phyloP scores from a whole-genome alignment of 1,140 invertebrate species.

The Neodiprion pinetum region DNA sequence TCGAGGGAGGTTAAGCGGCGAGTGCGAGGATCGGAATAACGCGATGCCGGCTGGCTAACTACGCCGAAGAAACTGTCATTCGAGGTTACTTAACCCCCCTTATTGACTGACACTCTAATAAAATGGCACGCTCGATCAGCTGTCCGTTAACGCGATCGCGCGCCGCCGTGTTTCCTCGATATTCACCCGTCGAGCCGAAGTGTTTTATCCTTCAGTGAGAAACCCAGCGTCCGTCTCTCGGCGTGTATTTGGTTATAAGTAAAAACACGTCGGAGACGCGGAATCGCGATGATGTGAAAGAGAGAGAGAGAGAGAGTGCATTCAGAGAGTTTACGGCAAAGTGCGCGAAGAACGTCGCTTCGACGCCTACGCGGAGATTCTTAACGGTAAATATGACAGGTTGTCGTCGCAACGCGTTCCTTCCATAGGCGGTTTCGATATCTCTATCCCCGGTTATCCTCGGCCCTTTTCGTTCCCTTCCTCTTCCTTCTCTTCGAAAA shows the following conservation, averaged over 20 bases:
- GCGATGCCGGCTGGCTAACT: neutral
- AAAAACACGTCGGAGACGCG: neutral
- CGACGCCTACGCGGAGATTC: neutral
- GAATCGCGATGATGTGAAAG: neutral
- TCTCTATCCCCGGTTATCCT: neutral
- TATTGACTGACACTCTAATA: slow-evolving; percentile 13
- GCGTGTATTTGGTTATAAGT: neutral
- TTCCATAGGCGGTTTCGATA: neutral
- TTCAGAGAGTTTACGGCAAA: neutral
- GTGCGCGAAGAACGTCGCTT: too few relatives aligned
- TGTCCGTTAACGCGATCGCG: neutral
- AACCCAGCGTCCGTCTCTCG: neutral
- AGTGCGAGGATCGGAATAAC: too few relatives aligned
- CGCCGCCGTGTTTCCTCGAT: neutral
- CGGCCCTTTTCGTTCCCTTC: neutral
- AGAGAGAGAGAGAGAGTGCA: neutral
- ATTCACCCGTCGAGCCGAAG: neutral
- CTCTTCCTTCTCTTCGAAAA: neutral
- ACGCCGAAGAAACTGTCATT: neutral
- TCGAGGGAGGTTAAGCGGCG: neutral
- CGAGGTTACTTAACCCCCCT: neutral
- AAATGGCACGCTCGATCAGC: slow-evolving; percentile 15
- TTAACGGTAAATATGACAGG: slow-evolving; percentile 10
- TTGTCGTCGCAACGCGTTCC: neutral
- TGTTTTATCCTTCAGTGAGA: neutral